These are phyloP conservation scores for Allacma fusca DNA, from an alignment of 2,888 invertebrate species.

Conservation along the genomic window DNA sequence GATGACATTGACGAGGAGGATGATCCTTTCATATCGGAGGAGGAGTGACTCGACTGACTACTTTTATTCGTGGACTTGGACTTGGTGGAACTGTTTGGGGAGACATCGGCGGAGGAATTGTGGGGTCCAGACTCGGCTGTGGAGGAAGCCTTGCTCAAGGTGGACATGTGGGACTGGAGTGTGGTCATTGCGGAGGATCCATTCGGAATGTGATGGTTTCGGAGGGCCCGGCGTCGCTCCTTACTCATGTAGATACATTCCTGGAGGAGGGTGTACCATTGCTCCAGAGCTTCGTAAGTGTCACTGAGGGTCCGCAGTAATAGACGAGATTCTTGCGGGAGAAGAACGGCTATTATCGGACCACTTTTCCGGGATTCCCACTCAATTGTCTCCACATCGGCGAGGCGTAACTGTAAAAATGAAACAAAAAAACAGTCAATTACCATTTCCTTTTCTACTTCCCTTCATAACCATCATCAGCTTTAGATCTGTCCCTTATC, in stretches of 20 bases:
- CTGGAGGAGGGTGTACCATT: slow-evolving; percentile 73
- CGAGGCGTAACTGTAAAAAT: slow-evolving; percentile 69
- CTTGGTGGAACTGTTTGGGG: slow-evolving; percentile 46
- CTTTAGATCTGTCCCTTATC: too few relatives aligned
- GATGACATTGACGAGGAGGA: neutral
- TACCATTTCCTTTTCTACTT: neutral
- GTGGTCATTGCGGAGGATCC: slow-evolving; percentile 46
- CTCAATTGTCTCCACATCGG: slow-evolving; percentile 73
- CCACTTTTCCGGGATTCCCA: slow-evolving; percentile 74
- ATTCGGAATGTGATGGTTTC: slow-evolving; percentile 66
- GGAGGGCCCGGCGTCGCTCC: slow-evolving; percentile 70
- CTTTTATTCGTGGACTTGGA: slow-evolving; percentile 47
- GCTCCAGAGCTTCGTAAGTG: slow-evolving; percentile 69
- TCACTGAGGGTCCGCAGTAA: slow-evolving; percentile 65
- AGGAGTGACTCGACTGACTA: neutral
- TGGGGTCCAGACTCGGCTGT: slow-evolving; percentile 3
- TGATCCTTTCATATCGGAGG: neutral
- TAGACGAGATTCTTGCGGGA: slow-evolving; percentile 65
- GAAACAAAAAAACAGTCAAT: slow-evolving; percentile 41
- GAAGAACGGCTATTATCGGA: slow-evolving; percentile 70
- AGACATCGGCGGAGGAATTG: slow-evolving; percentile 30
- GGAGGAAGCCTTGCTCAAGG: neutral
- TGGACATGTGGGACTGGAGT: slow-evolving; percentile 34
- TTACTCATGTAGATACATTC: slow-evolving; percentile 73
- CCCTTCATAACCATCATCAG: too few relatives aligned